Percentiles rank a stretch among this genome's conserved stretches.
These are phyloP conservation scores for Xanthia icteritia DNA, from an alignment of 2,888 invertebrate species.

Conservation along the genomic window DNA sequence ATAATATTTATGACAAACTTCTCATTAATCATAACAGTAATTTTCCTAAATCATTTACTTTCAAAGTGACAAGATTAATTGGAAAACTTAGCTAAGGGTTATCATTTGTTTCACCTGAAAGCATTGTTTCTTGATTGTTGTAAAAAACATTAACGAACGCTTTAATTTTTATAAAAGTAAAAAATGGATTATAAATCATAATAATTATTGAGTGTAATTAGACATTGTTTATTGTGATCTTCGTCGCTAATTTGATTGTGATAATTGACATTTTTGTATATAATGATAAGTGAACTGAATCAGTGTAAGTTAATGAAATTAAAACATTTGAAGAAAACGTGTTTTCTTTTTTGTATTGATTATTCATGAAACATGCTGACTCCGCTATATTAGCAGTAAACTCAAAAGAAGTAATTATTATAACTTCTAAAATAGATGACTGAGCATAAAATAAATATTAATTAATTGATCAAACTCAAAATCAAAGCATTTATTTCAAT, in stretches of 20 bases:
- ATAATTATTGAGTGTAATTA: slow-evolving; percentile 79
- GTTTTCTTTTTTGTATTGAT: neutral
- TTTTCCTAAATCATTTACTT: slow-evolving; percentile 61
- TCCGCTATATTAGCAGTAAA: neutral
- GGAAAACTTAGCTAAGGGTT: slow-evolving; percentile 56
- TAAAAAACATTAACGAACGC: slow-evolving; percentile 66
- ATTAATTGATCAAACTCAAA: neutral
- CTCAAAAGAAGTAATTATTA: neutral
- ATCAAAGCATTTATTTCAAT: neutral
- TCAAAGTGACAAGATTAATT: slow-evolving; percentile 65
- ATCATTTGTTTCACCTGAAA: slow-evolving; percentile 61
- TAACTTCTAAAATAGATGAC: neutral
- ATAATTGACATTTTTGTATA: slow-evolving; percentile 85
- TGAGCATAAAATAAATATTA: neutral
- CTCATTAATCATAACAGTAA: slow-evolving; percentile 52
- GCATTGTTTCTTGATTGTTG: slow-evolving; percentile 65
- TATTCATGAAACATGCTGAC: neutral
- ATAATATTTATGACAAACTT: slow-evolving; percentile 53
- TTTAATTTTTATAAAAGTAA: slow-evolving; percentile 65
- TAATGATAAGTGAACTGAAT: slow-evolving; percentile 83
- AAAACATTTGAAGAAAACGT: slow-evolving; percentile 60
- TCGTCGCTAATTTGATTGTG: slow-evolving; percentile 87
- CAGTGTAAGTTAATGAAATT: slow-evolving; percentile 83
- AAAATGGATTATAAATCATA: slow-evolving; percentile 76
- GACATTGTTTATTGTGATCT: slow-evolving; percentile 79